Base-by-base conservation (phyloP, 1,140 invertebrate species). In the Galleria mellonella region DNA sequence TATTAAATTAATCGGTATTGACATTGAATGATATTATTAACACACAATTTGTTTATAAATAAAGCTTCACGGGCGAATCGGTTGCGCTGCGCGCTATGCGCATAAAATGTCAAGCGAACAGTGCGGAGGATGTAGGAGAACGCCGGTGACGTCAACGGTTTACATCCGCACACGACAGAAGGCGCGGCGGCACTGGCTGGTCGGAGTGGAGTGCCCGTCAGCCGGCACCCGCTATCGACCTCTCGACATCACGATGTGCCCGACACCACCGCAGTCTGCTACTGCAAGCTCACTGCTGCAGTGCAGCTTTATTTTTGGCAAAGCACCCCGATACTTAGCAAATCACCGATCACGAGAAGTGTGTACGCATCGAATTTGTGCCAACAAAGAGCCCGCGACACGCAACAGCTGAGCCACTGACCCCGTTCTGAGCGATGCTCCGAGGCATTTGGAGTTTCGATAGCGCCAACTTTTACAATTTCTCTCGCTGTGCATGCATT, bases 281-380 rank as follows among this genome's bases (percentile, higher is more conserved):
- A 62, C 71, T 79, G 75, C 78, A 83, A 79, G 72, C 64, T 54
- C 57, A 52, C 55, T 62, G 77, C 78, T 81, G 78, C 78, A 81
- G 62, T 83, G 78, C 78, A 83, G 78, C 62, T 73, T 78, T 83
- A 78, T 79, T 83, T 76, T 75, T 83, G 78, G 75, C 75, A 82
- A 56, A 57, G 47, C 62, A 73, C 64, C 63, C 64, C 64, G 51
- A 51, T 36, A 52, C 49, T 60, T 58, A 23, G 17, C 17, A 23
- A 23, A 23, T 23, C 17, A 6, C 17, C 17, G 17, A 23, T 23
- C 6, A 23, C 6, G 17, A 2, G 17, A 23, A 23, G 6, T 23
- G 17, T 23, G 17, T 23, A 23, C 17, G 17, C 17, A 23, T 23
- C 17, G 17, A 23, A 23, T 23, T 23, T 23, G 13, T 33, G 32